Evolutionary conservation across 2,113 vertebrate species (phyloP).

Genomic region (Alexandromys fortis): DNA sequence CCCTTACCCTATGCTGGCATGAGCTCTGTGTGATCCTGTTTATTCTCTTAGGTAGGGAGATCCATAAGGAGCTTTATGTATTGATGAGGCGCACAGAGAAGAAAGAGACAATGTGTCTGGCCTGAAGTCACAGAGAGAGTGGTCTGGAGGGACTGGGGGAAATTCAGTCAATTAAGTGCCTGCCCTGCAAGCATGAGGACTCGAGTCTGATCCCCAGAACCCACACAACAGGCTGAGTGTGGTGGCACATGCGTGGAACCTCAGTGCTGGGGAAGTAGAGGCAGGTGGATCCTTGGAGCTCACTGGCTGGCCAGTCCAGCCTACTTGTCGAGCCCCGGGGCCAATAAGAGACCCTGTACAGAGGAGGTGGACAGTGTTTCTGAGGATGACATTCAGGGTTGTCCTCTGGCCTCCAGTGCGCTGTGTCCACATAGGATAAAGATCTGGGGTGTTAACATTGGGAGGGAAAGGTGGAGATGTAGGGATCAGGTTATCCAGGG

Average conservation of each 20-base stretch:
- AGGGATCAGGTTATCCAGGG: not conserved
- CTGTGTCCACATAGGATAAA: not conserved
- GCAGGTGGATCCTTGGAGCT: not conserved
- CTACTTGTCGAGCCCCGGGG: not conserved
- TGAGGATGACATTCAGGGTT: not conserved
- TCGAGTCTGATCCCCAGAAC: not conserved
- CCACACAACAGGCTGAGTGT: not conserved
- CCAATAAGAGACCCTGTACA: not conserved
- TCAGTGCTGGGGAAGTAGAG: not conserved
- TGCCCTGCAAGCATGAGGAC: no score
- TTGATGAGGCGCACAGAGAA: not conserved
- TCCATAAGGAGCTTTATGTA: not conserved
- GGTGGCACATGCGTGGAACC: no score
- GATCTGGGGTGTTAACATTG: not conserved
- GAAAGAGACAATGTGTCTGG: conserved; percentile 27
- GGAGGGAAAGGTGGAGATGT: not conserved
- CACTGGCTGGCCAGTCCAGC: not conserved
- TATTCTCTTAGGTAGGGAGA: not conserved
- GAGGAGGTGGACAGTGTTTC: not conserved
- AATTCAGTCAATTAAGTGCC: no score
- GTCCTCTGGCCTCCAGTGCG: not conserved
- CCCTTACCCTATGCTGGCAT: not conserved
- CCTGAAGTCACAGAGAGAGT: conserved; percentile 1
- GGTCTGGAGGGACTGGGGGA: not conserved
- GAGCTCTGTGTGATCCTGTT: fast-evolving